Conservation (phyloP, 2,888 invertebrate species). For the Cancer borealis region DNA sequence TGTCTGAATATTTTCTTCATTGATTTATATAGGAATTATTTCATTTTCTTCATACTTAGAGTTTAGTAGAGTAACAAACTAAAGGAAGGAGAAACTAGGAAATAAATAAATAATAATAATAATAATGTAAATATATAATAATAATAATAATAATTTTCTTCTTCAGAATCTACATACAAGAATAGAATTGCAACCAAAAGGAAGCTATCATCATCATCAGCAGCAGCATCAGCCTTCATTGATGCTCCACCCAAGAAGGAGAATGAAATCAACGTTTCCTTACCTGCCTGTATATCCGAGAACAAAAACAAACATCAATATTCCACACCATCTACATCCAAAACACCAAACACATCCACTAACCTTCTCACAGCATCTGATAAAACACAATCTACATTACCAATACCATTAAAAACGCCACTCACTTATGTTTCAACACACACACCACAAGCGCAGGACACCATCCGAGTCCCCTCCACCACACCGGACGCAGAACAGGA, state of each 20-base stretch:
- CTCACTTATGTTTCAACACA: neutral
- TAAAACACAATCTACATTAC: neutral
- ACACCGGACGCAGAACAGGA: neutral
- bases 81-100: neutral
- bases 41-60: no score
- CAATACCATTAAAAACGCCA: neutral
- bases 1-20: no score
- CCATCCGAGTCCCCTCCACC: no score
- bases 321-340: neutral
- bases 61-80: no score
- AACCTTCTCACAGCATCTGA: neutral
- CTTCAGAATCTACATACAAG: neutral
- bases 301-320: neutral
- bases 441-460: neutral
- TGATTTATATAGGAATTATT: no score
- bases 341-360: neutral
- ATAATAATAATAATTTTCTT: neutral
- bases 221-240: neutral
- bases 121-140: neutral
- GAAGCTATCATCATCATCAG: neutral
- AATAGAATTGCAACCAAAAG: neutral
- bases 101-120: neutral
- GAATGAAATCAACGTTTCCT: neutral
- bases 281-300: neutral
- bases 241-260: neutral